phyloP scores from a whole-genome alignment of 2,888 invertebrate species.

The Dolichopus griseipennis region DNA sequence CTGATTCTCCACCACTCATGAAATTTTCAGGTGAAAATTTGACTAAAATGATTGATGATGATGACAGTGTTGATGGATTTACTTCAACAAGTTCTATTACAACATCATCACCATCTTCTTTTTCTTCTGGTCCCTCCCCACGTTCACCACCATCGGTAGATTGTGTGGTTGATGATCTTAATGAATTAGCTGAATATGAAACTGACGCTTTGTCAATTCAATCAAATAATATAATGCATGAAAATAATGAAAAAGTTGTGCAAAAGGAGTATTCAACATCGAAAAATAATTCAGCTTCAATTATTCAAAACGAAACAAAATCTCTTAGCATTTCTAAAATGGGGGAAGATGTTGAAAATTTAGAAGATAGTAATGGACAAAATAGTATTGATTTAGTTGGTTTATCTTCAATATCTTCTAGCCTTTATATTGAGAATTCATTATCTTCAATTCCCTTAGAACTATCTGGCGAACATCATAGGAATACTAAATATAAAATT shows the following conservation, averaged over 20 bases:
- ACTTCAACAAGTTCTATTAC: constrained; percentile 36
- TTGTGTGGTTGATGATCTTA: background rate
- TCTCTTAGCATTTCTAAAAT: background rate
- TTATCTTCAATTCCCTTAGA: constrained; percentile 19
- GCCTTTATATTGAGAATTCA: constrained; percentile 20
- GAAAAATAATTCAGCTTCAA: background rate
- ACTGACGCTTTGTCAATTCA: background rate
- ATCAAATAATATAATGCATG: constrained; percentile 1
- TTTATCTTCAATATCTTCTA: constrained; percentile 37
- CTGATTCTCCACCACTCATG: background rate
- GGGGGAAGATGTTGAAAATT: constrained; percentile 15
- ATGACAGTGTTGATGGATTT: constrained; percentile 8
- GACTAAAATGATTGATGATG: constrained; percentile 14
- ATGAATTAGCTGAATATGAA: background rate
- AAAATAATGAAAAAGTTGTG: background rate
- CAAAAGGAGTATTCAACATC: background rate
- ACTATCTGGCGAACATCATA: background rate
- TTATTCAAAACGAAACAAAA: background rate
- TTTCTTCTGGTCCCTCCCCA: constrained; percentile 41
- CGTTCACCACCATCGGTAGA: background rate
- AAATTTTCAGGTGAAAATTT: background rate
- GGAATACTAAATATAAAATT: background rate
- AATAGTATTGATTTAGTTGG: constrained; percentile 24
- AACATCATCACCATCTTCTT: constrained; percentile 42
- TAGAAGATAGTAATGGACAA: constrained; percentile 18